Percentiles rank a stretch among this genome's conserved stretches.
phyloP scores from a whole-genome alignment of 2,113 vertebrate species.

The Tragelaphus scriptus region DNA sequence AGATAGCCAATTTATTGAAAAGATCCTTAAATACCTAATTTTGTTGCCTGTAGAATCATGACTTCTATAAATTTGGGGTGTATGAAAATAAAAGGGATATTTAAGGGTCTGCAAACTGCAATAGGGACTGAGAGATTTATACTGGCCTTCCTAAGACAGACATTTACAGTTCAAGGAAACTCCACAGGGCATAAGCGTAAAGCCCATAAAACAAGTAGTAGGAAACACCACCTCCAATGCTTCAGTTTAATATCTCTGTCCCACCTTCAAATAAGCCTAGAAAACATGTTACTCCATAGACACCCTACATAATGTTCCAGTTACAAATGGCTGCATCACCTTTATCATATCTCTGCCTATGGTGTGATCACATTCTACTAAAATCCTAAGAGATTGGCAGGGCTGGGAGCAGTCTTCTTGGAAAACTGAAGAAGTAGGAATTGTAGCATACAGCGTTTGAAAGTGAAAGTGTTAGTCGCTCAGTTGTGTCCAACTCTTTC shows the following conservation, averaged over 20 bases:
- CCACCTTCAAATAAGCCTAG: not conserved
- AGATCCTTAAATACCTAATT: not conserved
- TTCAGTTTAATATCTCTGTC: not conserved
- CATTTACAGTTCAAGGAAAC: not conserved
- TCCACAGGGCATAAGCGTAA: not conserved
- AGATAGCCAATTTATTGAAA: not conserved
- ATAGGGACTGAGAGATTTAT: constrained; percentile 22
- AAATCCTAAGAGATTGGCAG: not conserved
- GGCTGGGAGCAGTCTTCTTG: not conserved
- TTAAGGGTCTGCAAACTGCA: constrained; percentile 43
- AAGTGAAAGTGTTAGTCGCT: not conserved
- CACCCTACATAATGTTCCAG: not conserved
- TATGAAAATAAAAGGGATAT: constrained; percentile 48
- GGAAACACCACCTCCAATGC: not conserved
- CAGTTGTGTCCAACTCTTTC: not conserved
- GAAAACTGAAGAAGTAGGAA: not conserved
- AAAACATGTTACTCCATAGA: not conserved
- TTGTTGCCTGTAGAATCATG: not conserved
- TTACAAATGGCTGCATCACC: not conserved
- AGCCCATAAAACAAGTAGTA: not conserved
- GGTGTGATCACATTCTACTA: not conserved
- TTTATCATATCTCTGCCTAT: not conserved
- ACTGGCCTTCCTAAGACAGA: not conserved
- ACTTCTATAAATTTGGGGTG: constrained; percentile 33
- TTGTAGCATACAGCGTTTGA: not conserved